Evolutionary conservation across 2,113 vertebrate genomes (phyloP).

Genomic region (Coptodon bakossiorum): DNA sequence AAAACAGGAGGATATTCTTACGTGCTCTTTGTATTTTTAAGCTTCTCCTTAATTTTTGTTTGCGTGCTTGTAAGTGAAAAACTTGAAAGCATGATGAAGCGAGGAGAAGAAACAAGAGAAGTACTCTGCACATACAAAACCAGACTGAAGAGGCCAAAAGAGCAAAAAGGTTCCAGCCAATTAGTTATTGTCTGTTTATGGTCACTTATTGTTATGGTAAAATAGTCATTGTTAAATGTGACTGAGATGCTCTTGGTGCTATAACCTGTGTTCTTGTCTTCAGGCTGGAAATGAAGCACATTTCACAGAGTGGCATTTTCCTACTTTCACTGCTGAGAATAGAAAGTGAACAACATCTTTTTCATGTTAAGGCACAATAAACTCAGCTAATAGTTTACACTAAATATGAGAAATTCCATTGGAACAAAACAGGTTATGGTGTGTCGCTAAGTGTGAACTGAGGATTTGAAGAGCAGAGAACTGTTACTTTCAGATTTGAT

Average conservation of each 20-base stretch:
- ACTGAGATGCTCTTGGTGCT: not conserved
- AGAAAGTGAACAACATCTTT: not conserved
- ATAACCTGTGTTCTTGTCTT: not conserved
- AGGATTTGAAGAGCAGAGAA: not conserved
- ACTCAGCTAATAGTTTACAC: not conserved
- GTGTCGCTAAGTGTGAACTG: not conserved
- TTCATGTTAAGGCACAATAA: accelerated
- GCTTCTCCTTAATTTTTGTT: not conserved
- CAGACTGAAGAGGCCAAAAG: not conserved
- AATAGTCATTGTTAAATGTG: not conserved
- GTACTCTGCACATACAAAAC: not conserved
- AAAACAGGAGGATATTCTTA: not conserved
- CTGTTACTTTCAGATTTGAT: not conserved
- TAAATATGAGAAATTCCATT: not conserved
- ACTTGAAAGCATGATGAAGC: accelerated
- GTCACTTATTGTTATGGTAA: accelerated
- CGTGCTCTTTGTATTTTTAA: not conserved
- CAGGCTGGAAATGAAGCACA: not conserved
- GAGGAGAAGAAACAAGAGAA: not conserved
- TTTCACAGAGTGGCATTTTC: not conserved
- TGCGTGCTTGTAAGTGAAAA: not conserved
- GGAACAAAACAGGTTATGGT: not conserved
- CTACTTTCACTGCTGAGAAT: not conserved
- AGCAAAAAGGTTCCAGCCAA: not conserved
- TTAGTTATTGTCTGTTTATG: accelerated